Evolutionary conservation across 2,113 vertebrate species (phyloP).

Genomic region (Cephalopterus ornatus): DNA sequence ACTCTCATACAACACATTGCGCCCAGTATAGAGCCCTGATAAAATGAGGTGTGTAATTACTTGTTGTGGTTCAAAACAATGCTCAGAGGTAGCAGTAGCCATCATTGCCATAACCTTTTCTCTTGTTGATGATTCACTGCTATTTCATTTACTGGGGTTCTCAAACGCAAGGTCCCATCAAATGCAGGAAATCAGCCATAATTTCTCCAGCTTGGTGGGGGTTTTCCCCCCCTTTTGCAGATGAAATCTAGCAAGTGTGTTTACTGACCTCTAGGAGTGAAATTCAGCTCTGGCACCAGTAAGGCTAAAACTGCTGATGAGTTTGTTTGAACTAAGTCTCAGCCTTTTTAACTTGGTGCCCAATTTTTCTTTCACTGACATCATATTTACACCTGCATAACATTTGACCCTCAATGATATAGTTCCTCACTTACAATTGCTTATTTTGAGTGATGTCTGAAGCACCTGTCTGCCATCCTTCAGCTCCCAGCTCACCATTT

Average conservation of each 20-base stretch:
- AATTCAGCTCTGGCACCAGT: not conserved
- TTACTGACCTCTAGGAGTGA: not conserved
- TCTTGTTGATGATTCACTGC: not conserved
- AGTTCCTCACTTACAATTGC: not conserved
- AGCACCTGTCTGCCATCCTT: not conserved
- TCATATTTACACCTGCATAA: not conserved
- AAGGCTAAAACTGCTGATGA: not conserved
- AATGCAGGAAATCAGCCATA: not conserved
- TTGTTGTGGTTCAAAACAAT: not conserved
- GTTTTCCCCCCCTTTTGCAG: not conserved
- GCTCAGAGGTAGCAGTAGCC: not conserved
- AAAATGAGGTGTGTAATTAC: not conserved
- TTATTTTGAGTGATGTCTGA: not conserved
- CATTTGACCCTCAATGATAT: not conserved
- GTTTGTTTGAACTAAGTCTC: not conserved
- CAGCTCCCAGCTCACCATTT: not conserved
- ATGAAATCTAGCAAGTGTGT: not conserved
- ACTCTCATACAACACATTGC: conserved; percentile 16
- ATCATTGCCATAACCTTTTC: not conserved
- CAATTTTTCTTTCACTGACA: not conserved
- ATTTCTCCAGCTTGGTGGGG: not conserved
- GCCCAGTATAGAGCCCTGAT: not conserved
- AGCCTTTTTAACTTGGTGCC: not conserved
- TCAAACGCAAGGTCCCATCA: not conserved
- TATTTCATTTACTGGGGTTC: not conserved